phyloP scores from a whole-genome alignment of 2,888 invertebrate genomes.

The Stegophylla sp. region DNA sequence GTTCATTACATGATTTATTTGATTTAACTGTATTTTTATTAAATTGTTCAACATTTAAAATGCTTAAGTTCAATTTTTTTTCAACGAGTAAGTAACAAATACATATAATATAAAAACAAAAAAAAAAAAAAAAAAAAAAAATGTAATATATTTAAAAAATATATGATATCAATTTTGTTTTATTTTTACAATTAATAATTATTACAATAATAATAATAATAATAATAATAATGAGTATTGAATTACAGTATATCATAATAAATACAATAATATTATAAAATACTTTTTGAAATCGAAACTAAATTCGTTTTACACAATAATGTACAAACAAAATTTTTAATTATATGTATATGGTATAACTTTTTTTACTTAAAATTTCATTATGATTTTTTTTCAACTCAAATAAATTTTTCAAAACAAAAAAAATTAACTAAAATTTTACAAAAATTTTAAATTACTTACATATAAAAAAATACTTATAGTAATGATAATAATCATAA shows the following conservation, averaged over 20 bases:
- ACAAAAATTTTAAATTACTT: constrained; percentile 23
- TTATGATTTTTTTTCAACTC: constrained; percentile 23
- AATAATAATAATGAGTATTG: constrained; percentile 32
- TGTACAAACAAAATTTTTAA: constrained; percentile 34
- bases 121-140: not conserved
- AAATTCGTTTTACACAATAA: constrained; percentile 51
- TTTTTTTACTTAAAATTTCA: constrained; percentile 26
- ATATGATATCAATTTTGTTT: constrained; percentile 15
- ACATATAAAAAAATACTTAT: not conserved
- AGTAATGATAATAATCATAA: constrained; percentile 18
- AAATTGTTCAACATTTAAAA: not conserved
- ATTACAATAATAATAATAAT: constrained; percentile 31
- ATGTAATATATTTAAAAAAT: not conserved
- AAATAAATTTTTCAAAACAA: constrained; percentile 43
- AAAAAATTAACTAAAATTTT: constrained; percentile 41
- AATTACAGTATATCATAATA: constrained; percentile 22
- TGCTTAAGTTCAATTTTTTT: not conserved
- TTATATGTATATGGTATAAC: constrained; percentile 4
- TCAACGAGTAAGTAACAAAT: not conserved
- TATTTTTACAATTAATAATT: constrained; percentile 45
- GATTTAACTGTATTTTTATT: no score
- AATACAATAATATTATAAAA: constrained; percentile 46
- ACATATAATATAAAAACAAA: not conserved
- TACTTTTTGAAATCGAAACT: constrained; percentile 51
- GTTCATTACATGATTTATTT: no score